These are phyloP conservation scores for Recurvirostra avosetta DNA, from an alignment of 2,113 vertebrate species.

Conservation along the genomic window DNA sequence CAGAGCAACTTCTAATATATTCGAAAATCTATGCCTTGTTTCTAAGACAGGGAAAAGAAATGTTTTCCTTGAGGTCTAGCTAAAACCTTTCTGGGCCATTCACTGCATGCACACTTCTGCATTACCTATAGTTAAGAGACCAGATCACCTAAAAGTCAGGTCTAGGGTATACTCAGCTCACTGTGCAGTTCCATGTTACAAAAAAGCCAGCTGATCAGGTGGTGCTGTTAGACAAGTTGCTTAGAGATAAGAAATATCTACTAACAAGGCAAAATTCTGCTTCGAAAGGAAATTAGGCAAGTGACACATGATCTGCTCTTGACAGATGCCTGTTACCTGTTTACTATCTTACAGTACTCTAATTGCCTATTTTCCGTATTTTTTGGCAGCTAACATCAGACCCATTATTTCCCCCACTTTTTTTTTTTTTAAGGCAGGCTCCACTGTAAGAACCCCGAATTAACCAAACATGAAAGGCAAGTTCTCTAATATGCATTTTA, in stretches of 20 bases:
- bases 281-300: not conserved
- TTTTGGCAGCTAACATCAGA: not conserved
- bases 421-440: not conserved
- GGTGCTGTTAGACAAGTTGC: not conserved
- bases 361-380: not conserved
- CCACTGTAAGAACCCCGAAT: not conserved
- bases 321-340: not conserved
- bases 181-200: not conserved
- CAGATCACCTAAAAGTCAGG: not conserved
- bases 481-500: not conserved
- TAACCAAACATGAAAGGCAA: not conserved
- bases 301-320: not conserved
- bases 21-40: not conserved
- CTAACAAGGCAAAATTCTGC: not conserved
- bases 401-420: not conserved
- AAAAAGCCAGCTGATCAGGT: not conserved
- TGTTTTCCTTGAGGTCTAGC: not conserved
- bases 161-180: not conserved
- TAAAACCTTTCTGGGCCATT: not conserved
- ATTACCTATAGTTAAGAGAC: not conserved
- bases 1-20: not conserved
- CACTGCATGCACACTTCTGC: not conserved
- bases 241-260: not conserved
- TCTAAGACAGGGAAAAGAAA: not conserved
- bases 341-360: not conserved